Evolutionary conservation across 2,797 vertebrate genomes (phyloP), one percentile per base, ranked within the genome.

Genomic region (Phylloscopus collybita): DNA sequence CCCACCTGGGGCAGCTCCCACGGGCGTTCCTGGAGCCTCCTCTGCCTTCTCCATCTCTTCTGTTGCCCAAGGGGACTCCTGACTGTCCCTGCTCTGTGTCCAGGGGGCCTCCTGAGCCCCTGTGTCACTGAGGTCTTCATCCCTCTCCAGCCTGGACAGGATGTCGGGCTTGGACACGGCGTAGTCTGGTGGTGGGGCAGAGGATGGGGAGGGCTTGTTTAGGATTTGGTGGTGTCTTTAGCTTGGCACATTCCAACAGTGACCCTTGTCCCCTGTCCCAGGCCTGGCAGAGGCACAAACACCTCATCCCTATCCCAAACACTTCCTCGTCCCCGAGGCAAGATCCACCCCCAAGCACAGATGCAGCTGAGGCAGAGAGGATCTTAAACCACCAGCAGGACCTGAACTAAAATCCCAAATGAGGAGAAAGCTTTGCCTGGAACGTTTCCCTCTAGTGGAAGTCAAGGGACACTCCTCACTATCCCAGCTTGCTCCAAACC

Each of bases 91-190:
- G 22, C 4, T 1, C 10, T 2, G 9, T 6, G 21, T 29, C 54
- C 5, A 6, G 0, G 23, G 47, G 34, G 27, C 2, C 19, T 86
- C 44, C 49, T 18, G 64, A 4, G 4, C 9, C 2, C 38, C 59
- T 40, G 5, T 47, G 80, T 71, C 59, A 65, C 51, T 6, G 59
- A 92, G 53, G 26, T 95, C 91, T 9, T 96, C 91, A 3, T 88
- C 94, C 65, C 49, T 86, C 92, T 96, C 92, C 0, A 95, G 18
- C 19, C 4, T 9, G 80, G 89, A 74, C 6, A 96, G 89, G 76
- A 94, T 56, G 6, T 96, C 93, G 0, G 95, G 94, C 70, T 95
- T 95, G 83, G 95, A 76, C 40, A 94, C 12, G 0, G 91, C 94
- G 0, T 92, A 93, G 76, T 95, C 95, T 96, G 89, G 8, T n/a